phyloP scores from a whole-genome alignment of 2,113 vertebrate genomes.

The Mystacornis crossleyi region DNA sequence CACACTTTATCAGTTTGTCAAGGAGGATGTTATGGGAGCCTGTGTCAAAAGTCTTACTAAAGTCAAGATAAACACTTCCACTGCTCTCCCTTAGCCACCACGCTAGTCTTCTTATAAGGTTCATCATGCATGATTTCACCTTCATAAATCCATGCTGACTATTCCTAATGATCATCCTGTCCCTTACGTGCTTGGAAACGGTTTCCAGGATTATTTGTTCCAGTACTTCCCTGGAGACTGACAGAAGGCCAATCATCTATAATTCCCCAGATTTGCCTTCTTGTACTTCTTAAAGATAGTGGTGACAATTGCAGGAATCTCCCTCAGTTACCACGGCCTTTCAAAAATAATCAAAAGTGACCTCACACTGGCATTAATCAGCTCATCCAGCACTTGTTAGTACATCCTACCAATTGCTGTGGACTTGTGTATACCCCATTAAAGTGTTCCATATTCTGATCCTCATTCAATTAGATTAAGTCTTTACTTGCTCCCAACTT shows the following conservation, averaged over 20 bases:
- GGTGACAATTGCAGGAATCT: background rate
- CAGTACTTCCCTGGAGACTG: background rate
- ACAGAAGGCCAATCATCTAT: accelerated
- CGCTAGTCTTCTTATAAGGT: background rate
- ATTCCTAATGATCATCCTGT: background rate
- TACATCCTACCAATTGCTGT: background rate
- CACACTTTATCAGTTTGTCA: background rate
- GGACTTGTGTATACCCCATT: background rate
- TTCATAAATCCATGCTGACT: background rate
- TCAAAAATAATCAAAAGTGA: background rate
- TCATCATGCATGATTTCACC: background rate
- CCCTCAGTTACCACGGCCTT: background rate
- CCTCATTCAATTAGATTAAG: background rate
- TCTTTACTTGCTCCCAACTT: background rate
- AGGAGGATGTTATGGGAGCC: background rate
- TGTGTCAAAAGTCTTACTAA: background rate
- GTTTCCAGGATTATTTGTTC: background rate
- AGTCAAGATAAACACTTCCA: background rate
- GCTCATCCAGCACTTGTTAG: background rate
- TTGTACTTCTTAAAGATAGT: background rate
- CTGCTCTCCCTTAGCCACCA: background rate
- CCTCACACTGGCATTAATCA: background rate
- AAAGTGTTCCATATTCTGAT: background rate
- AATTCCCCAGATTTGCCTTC: background rate
- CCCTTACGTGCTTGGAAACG: background rate